Conservation (phyloP, 2,888 invertebrate genomes). For the Drosophila antonietae region DNA sequence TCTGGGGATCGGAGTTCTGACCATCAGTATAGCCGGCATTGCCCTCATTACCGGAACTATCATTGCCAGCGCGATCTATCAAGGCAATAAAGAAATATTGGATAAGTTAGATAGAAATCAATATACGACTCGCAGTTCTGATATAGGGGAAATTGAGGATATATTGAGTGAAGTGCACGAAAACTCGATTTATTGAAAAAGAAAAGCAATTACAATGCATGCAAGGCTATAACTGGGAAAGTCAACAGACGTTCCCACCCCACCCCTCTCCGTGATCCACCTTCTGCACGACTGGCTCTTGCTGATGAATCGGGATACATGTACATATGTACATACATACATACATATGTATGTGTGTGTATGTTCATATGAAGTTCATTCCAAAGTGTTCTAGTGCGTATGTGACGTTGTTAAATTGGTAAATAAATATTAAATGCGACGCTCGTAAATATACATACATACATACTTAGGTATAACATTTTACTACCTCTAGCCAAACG, state of each 20-base stretch:
- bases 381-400: conserved; percentile 40
- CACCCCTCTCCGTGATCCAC: neutral
- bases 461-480: conserved; percentile 50
- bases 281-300: neutral
- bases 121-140: neutral
- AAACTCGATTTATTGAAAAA: conserved; percentile 5
- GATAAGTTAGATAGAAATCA: neutral
- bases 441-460: conserved; percentile 47
- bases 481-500: conserved; percentile 22
- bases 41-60: conserved; percentile 86
- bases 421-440: conserved; percentile 58
- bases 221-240: conserved; percentile 22
- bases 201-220: conserved; percentile 27
- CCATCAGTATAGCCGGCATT: conserved; percentile 89
- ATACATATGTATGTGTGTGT: too few species aligned
- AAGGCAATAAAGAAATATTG: conserved; percentile 13
- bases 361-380: conserved; percentile 1
- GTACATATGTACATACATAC: too few species aligned
- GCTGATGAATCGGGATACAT: neutral
- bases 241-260: neutral
- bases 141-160: conserved; percentile 1
- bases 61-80: conserved; percentile 83
- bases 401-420: conserved; percentile 27
- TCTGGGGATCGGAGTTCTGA: conserved; percentile 87
- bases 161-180: conserved; percentile 28